A percentile compares a stretch with the other conserved stretches of the same genome.
Conservation (phyloP, 2,113 vertebrate species). For the Hippolais icterina region DNA sequence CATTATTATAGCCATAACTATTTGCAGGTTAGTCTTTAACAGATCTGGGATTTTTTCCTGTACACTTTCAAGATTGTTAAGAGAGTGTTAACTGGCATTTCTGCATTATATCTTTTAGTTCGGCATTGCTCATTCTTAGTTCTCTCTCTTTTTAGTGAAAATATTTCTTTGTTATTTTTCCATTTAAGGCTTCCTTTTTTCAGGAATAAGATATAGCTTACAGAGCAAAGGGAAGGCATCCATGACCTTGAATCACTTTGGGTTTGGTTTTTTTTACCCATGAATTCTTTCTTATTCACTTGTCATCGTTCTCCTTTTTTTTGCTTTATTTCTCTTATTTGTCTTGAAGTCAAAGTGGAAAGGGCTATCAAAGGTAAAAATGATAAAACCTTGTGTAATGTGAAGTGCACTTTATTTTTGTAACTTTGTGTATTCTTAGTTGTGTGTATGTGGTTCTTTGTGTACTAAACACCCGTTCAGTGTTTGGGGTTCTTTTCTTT, state of each 20-base stretch:
- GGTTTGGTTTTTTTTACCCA: neutral
- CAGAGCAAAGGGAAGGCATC: neutral
- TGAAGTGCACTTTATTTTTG: constrained; percentile 41
- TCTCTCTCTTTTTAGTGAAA: neutral
- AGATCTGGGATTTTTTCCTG: neutral
- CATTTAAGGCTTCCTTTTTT: neutral
- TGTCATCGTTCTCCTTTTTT: constrained; percentile 29
- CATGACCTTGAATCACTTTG: neutral
- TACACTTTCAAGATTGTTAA: neutral
- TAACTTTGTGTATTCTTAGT: constrained; percentile 41
- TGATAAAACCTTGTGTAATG: constrained; percentile 29
- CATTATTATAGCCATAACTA: neutral
- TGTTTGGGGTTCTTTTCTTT: neutral
- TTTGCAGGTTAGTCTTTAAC: neutral
- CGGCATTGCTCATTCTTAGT: neutral
- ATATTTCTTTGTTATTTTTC: neutral
- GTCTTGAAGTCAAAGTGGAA: constrained; percentile 83
- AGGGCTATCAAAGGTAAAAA: constrained; percentile 84
- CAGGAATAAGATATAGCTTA: neutral
- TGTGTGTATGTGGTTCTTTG: constrained; percentile 15
- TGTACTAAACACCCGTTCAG: neutral
- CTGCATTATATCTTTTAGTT: neutral
- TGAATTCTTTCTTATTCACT: constrained; percentile 7
- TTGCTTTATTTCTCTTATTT: constrained; percentile 67
- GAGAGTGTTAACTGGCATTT: neutral